Evolutionary conservation across 2,888 invertebrate species (phyloP).

Genomic region (Tipula confusa): DNA sequence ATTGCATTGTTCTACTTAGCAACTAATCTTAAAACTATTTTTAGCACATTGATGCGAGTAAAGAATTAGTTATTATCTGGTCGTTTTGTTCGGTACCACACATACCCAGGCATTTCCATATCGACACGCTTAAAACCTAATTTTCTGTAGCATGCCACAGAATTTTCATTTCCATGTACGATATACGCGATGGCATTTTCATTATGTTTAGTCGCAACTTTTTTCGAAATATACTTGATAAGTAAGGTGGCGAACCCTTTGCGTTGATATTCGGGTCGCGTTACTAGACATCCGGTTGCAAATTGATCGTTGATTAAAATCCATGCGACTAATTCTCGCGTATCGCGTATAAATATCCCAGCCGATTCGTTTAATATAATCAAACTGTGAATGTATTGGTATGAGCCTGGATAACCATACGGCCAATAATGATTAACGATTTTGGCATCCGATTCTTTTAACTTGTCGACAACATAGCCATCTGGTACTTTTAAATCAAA

Average conservation of each 20-base stretch:
- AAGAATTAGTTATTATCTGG: neutral
- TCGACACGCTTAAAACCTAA: neutral
- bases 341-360: conserved; percentile 33
- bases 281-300: conserved; percentile 33
- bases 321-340: conserved; percentile 34
- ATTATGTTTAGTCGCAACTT: neutral
- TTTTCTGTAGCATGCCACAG: neutral
- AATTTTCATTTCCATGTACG: neutral
- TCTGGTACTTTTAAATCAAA: conserved; percentile 32
- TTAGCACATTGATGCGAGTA: neutral
- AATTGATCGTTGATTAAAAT: conserved; percentile 34
- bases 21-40: neutral
- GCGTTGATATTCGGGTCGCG: neutral
- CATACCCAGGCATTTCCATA: neutral
- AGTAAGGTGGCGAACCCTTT: neutral
- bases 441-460: conserved; percentile 31
- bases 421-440: conserved; percentile 36
- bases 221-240: neutral
- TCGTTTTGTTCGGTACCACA: neutral
- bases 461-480: neutral
- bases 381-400: conserved; percentile 32
- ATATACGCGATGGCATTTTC: neutral
- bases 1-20: no score
- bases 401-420: conserved; percentile 34
- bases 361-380: conserved; percentile 35